Evolutionary conservation across 1,140 invertebrate genomes (phyloP).

Genomic region (Drosophila asahinai): DNA sequence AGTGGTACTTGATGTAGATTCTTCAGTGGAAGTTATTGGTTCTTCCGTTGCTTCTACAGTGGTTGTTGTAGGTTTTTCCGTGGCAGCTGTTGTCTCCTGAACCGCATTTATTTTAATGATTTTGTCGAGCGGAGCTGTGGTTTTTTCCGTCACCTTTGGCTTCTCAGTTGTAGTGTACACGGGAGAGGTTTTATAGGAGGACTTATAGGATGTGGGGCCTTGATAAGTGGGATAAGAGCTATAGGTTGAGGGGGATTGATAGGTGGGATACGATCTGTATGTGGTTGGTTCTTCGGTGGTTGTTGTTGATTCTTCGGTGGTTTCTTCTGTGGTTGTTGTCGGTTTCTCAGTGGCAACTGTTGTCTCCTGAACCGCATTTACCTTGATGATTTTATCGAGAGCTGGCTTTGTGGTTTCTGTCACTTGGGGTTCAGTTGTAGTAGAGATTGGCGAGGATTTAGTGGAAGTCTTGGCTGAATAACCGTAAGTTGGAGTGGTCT

Average conservation of each 20-base stretch:
- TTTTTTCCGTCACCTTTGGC: background rate
- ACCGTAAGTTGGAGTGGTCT: background rate
- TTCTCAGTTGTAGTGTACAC: background rate
- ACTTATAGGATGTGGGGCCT: background rate
- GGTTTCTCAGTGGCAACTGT: background rate
- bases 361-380: background rate
- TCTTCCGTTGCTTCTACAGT: background rate
- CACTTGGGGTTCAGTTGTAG: background rate
- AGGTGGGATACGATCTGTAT: conserved; percentile 2
- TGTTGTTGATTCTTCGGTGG: background rate
- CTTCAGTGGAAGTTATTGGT: background rate
- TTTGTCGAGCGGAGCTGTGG: background rate
- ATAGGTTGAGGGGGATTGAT: background rate
- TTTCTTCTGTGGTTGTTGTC: background rate
- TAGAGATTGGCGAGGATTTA: background rate
- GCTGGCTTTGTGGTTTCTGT: background rate
- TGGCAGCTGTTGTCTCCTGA: background rate
- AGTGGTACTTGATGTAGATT: background rate
- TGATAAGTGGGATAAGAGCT: background rate
- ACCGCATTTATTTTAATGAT: conserved; percentile 16
- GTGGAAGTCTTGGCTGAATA: background rate
- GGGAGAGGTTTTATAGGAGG: background rate
- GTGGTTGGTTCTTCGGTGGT: background rate
- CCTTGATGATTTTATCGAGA: background rate
- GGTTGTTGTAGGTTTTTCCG: background rate